A percentile compares a stretch with the other conserved stretches of the same genome.
Evolutionary conservation across 2,888 invertebrate species (phyloP).

Genomic region (Troides helena): DNA sequence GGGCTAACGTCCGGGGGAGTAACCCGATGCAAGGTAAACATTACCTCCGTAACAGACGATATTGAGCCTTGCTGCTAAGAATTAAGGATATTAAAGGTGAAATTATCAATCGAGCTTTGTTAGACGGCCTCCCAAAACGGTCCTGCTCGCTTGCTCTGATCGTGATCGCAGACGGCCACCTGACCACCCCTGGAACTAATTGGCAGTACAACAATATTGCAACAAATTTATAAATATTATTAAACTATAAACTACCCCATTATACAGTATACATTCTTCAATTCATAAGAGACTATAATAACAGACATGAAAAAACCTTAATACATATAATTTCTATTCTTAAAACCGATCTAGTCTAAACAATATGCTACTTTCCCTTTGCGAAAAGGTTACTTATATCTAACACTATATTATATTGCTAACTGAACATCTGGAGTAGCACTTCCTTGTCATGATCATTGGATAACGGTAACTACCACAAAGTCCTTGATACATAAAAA

Average conservation of each 20-base stretch:
- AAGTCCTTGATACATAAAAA: no score
- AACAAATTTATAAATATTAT: not conserved
- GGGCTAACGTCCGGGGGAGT: conserved; percentile 62
- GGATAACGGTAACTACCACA: no score
- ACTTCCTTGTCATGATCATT: no score
- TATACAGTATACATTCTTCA: not conserved
- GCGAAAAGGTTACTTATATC: no score
- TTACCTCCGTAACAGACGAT: conserved; percentile 40
- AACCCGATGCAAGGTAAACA: conserved; percentile 39
- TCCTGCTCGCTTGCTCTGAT: conserved; percentile 60
- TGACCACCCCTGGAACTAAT: conserved; percentile 65
- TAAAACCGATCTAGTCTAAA: no score
- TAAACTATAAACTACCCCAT: not conserved
- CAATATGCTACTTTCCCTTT: no score
- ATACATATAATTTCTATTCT: no score
- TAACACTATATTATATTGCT: no score
- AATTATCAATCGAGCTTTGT: conserved; percentile 70
- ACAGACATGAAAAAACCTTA: not conserved
- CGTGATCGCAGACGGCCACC: conserved; percentile 60
- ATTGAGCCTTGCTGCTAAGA: conserved; percentile 46
- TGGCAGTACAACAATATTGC: conserved; percentile 42
- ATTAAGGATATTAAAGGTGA: conserved; percentile 37
- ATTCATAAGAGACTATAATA: not conserved
- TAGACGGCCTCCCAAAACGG: conserved; percentile 64
- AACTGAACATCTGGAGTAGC: no score